phyloP scores from a whole-genome alignment of 2,888 invertebrate species.

The Camponotus fellah region DNA sequence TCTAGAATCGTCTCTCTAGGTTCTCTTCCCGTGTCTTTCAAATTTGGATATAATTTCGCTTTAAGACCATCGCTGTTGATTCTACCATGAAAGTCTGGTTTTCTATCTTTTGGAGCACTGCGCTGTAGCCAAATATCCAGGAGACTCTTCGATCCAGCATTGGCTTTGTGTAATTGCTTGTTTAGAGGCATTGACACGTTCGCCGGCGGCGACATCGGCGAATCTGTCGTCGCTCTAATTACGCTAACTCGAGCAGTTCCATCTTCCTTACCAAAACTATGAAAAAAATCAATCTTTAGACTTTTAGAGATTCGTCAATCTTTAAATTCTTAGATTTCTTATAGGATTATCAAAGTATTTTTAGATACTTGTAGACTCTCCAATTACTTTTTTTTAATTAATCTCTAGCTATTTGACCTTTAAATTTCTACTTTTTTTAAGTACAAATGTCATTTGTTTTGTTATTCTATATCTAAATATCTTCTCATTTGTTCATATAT shows the following conservation, averaged over 20 bases:
- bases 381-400: neutral
- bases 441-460: neutral
- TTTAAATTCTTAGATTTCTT: neutral
- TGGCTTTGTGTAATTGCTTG: slow-evolving; percentile 82
- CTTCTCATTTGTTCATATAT: neutral
- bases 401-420: neutral
- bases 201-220: slow-evolving; percentile 94
- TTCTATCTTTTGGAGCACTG: slow-evolving; percentile 87
- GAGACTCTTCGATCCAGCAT: slow-evolving; percentile 87
- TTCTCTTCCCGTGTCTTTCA: slow-evolving; percentile 87
- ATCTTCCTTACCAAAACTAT: slow-evolving; percentile 83
- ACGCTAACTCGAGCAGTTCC: slow-evolving; percentile 87
- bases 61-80: slow-evolving; percentile 87
- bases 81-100: slow-evolving; percentile 89
- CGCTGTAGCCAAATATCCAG: slow-evolving; percentile 90
- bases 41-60: slow-evolving; percentile 92
- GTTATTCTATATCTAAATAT: neutral
- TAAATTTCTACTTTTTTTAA: neutral
- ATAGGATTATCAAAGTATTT: neutral
- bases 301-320: neutral
- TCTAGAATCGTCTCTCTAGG: slow-evolving; percentile 84
- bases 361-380: neutral
- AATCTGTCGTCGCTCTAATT: slow-evolving; percentile 93
- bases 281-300: neutral
- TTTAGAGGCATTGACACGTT: slow-evolving; percentile 78